Conservation (phyloP, 2,888 invertebrate genomes). For the Pseudococcus viburni region DNA sequence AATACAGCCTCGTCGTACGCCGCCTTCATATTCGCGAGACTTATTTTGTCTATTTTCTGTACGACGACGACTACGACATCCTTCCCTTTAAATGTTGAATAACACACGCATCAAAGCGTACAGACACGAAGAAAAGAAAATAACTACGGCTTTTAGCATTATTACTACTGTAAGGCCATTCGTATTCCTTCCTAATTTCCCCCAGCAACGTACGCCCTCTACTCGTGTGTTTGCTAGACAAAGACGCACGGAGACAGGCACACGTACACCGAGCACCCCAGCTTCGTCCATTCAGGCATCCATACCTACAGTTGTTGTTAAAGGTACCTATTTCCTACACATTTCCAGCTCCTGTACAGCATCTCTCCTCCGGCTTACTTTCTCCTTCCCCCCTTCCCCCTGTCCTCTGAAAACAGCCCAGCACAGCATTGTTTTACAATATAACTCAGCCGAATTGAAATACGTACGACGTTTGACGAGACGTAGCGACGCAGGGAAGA, state of each 20-base stretch:
- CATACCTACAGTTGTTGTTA: not conserved
- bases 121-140: conserved; percentile 53
- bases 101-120: conserved; percentile 32
- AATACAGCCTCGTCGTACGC: conserved; percentile 16
- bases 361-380: not conserved
- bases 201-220: not conserved
- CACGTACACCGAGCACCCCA: not conserved
- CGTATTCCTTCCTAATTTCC: conserved; percentile 11
- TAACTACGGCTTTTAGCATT: conserved; percentile 45
- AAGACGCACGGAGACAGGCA: not conserved
- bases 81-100: conserved; percentile 47
- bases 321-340: not conserved
- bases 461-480: not conserved
- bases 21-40: conserved; percentile 14
- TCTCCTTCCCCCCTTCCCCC: not conserved
- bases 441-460: conserved; percentile 25
- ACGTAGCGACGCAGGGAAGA: not conserved
- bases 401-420: not conserved
- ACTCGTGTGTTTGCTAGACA: not conserved
- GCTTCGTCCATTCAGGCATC: not conserved
- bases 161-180: conserved; percentile 30
- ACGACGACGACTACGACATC: conserved; percentile 20
- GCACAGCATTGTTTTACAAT: not conserved
- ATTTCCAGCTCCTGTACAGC: not conserved
- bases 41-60: conserved; percentile 18